Base-by-base conservation (phyloP, 2,113 vertebrate genomes). In the Martes martes region DNA sequence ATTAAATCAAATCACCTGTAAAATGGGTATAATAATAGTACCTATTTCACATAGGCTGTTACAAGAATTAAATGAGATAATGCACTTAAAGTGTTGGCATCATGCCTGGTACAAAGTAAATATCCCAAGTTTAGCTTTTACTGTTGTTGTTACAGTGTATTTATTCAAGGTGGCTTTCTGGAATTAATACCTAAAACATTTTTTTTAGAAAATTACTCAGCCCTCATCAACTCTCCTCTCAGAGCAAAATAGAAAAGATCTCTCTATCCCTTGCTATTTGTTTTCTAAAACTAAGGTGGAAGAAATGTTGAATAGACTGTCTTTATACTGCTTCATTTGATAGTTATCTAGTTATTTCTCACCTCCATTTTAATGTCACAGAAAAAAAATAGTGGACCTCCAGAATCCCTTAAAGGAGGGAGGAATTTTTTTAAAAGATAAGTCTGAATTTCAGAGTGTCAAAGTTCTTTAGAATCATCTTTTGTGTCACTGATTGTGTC, bases 381-480 rank as follows among this genome's bases (percentile, higher is more conserved):
- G 61, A 55, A 63, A 94, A 94, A 73, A 45, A 45, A 81, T 26
- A 65, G 0, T 88, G 14, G 26, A 50, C 33, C 63, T 90, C 31
- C 83, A 78, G 73, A 52, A 24, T 94, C 74, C 24, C 65, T 82
- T 19, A 15, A 36, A 91, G 15, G 14, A 84, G 33, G 18, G n/a
- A 84, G 39, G 13, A 83, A 45, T 26, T 18, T 23, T 9, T 24
- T 26, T 55, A 21, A 31, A 23, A 19, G 36, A 6, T 45, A 69
- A 94, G 52, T 55, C 59, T 71, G 45, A 71, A 67, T 87, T 96
- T 91, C 10, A 39, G 4, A 69, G 65, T 76, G 31, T 76, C 47
- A 76, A 6, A 74, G 14, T 87, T 94, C 33, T 91, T 82, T 96
- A 74, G 36, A 94, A 55, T 94, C 28, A 31, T 87, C 55, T 92